Conservation (phyloP, 2,797 vertebrate species). For the Leptoclinus maculatus region DNA sequence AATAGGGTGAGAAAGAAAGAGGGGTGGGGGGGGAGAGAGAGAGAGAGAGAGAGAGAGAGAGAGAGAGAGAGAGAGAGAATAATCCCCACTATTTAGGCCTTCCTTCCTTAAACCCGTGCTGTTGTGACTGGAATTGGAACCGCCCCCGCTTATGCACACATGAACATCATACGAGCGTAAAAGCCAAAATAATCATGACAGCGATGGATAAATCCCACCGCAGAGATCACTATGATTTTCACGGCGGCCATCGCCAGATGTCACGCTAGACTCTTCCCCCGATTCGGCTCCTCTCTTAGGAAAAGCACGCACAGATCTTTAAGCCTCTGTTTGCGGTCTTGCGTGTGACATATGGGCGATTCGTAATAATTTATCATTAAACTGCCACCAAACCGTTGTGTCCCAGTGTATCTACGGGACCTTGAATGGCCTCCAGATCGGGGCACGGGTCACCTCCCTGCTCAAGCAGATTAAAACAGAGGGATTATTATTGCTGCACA, state of each 20-base stretch:
- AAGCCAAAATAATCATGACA: slow-evolving; percentile 59
- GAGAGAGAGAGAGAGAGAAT: slow-evolving; percentile 45
- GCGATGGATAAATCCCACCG: slow-evolving; percentile 57
- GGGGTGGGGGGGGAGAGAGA: slow-evolving; percentile 18
- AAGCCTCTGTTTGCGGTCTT: slow-evolving; percentile 1
- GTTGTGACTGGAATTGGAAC: slow-evolving; percentile 59
- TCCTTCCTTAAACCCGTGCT: slow-evolving; percentile 56
- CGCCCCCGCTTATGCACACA: slow-evolving; percentile 32
- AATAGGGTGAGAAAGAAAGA: slow-evolving; percentile 56
- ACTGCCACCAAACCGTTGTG: slow-evolving; percentile 24
- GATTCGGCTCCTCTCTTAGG: slow-evolving; percentile 6
- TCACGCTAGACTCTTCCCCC: slow-evolving; percentile 16
- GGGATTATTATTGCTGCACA: slow-evolving; percentile 71
- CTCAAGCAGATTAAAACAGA: slow-evolving; percentile 66
- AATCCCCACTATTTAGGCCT: slow-evolving; percentile 79
- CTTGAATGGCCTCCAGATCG: slow-evolving; percentile 16
- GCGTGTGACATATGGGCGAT: slow-evolving; percentile 20
- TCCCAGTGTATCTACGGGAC: neutral
- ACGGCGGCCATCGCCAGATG: slow-evolving; percentile 38
- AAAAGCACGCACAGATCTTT: slow-evolving; percentile 2
- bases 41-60: slow-evolving; percentile 40
- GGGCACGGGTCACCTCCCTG: slow-evolving; percentile 34
- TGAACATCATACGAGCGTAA: slow-evolving; percentile 60
- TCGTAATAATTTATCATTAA: slow-evolving; percentile 31
- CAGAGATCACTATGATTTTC: slow-evolving; percentile 38